Base-by-base conservation (phyloP, 2,797 vertebrate genomes). In the Pelodytes ibericus region DNA sequence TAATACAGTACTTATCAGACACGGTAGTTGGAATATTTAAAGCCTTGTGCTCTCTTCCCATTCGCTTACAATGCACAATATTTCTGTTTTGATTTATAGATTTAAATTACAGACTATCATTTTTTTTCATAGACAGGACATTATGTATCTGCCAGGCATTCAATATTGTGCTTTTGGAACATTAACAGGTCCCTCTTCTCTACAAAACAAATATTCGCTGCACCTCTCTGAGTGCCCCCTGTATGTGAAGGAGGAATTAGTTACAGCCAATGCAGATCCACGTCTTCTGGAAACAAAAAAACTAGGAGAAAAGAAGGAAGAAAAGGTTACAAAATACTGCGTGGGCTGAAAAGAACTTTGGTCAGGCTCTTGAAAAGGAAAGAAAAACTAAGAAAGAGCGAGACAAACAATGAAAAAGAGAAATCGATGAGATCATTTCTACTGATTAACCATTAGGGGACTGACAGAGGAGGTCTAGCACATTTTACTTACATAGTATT, bases 361-460 rank as follows among this genome's bases (percentile, higher is more conserved):
- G 41, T 44, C 13, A 44, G 41, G 18, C 13, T 44, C 15, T 16
- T 26, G 41, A 44, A 49, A 64, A 25, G 60, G 63, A 72, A 49
- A 65, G 10, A 44, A 44, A n/a, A n/a, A n/a, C n/a, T n/a, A n/a
- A n/a, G n/a, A n/a, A n/a, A n/a, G n/a, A n/a, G n/a, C n/a, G n/a
- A n/a, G n/a, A n/a, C n/a, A n/a, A n/a, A n/a, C n/a, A n/a, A n/a
- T n/a, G 33, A 13, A 13, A 13, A 13, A 13, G 36, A 13, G 36
- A 29, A 47, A 56, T 22, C 49, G 10, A 59, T 74, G 72, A 74
- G 72, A 11, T 74, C 72, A 74, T 59, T 15, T 20, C 24, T 24
- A 15, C 22, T 24, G 18, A 22, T 22, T 57, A 47, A 66, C 33
- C 33, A 22, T 8, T 66, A 20, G 24, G 4, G 18, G 20, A 53